These are phyloP conservation scores for Amorpha juglandis DNA, from an alignment of 2,888 invertebrate species.

Conservation along the genomic window DNA sequence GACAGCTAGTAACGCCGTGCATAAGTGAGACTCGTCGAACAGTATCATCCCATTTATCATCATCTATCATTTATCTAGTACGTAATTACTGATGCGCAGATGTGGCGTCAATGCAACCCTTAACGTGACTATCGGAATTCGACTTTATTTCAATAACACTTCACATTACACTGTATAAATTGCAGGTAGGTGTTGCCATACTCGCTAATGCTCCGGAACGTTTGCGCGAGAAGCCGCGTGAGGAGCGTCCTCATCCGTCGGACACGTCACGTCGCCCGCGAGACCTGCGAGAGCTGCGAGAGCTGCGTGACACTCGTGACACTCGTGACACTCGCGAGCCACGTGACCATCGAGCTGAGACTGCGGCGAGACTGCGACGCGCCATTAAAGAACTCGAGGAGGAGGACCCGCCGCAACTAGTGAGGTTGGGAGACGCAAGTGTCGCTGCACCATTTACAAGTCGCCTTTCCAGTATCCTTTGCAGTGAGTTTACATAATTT, in stretches of 20 bases:
- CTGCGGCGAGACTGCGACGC: conserved; percentile 84
- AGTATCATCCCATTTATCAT: too few species aligned
- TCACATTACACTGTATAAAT: conserved; percentile 24
- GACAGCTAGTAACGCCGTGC: too few species aligned
- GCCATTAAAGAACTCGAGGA: conserved; percentile 94
- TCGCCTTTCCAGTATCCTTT: conserved; percentile 96
- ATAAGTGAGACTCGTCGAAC: too few species aligned
- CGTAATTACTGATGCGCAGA: too few species aligned
- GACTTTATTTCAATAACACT: neutral
- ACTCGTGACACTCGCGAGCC: neutral
- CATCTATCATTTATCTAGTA: too few species aligned
- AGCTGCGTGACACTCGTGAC: neutral
- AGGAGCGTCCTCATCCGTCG: conserved; percentile 88
- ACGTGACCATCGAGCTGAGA: conserved; percentile 45
- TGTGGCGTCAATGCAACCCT: too few species aligned
- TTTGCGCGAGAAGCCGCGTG: conserved; percentile 59
- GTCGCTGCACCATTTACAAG: conserved; percentile 99
- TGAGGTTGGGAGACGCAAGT: conserved; percentile 98
- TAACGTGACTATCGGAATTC: too few species aligned
- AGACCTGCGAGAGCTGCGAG: conserved; percentile 18
- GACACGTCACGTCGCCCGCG: conserved; percentile 67
- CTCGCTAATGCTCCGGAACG: conserved; percentile 91
- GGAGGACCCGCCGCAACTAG: conserved; percentile 93
- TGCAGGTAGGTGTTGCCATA: conserved; percentile 92
- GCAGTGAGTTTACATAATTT: conserved; percentile 87